Evolutionary conservation across 2,797 vertebrate genomes (phyloP), one percentile per base, ranked within the genome.

Genomic region (Trachops cirrhosus): DNA sequence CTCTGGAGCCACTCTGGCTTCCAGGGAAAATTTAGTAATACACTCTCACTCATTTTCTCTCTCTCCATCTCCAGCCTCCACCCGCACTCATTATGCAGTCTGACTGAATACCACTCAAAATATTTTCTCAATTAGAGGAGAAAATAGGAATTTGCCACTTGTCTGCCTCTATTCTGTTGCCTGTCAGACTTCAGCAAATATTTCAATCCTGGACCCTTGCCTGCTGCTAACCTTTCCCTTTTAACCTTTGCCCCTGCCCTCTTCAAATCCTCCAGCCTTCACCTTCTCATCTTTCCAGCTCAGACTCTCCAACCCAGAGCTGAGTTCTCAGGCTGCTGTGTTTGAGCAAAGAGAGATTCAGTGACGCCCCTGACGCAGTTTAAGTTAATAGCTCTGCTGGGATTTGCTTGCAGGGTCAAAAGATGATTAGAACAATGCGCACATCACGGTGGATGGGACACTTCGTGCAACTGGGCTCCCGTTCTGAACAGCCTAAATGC

Each of bases 71-170:
- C 75, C 79, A 83, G 78, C 68, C 94, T 95, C 96, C 86, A 75
- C 93, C 89, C 84, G 91, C 26, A 91, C 91, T 98, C 7, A 14
- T 97, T 98, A 97, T 97, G 93, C 97, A 98, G 95, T 54, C 96
- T 96, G 95, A 95, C 97, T 98, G 97, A 98, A 98, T 96, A 97
- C 91, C 96, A 97, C 97, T 97, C 98, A 97, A 98, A 98, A 98
- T 98, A 98, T 98, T 98, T 98, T 98, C 98, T 98, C 98, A 98
- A 98, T 98, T 98, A 98, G 96, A 96, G 94, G 52, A 97, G 98
- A 98, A 98, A 98, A 98, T 97, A 98, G 96, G 98, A 98, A 98
- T 98, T 98, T 98, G 97, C 98, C 98, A 98, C 98, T 98, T 98
- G 98, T 98, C 98, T 98, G 98, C 98, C 97, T 98, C 98, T 97